Percentiles rank a stretch among this genome's conserved stretches.
Conservation (phyloP, 2,797 vertebrate genomes). For the Alosa sapidissima region DNA sequence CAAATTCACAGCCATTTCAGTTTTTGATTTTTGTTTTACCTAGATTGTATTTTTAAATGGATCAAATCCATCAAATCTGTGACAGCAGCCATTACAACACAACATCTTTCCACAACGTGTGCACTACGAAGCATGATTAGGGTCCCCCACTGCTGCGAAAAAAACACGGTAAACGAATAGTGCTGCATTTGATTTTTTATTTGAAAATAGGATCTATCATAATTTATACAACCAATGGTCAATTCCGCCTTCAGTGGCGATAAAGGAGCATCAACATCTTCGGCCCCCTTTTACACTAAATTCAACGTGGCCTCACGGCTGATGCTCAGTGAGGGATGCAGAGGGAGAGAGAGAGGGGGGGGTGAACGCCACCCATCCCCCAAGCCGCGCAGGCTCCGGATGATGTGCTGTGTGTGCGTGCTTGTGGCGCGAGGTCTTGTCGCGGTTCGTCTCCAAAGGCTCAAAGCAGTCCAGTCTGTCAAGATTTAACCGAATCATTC, state of each 20-base stretch:
- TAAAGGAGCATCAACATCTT: neutral
- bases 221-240: neutral
- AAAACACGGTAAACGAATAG: neutral
- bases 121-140: neutral
- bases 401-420: neutral
- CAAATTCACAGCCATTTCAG: neutral
- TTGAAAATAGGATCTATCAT: neutral
- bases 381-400: neutral
- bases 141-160: neutral
- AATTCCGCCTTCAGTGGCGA: neutral
- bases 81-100: neutral
- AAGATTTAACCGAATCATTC: neutral
- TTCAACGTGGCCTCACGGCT: conserved; percentile 7
- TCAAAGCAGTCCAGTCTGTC: neutral
- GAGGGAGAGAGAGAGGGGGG: neutral
- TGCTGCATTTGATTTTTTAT: neutral
- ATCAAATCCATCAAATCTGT: neutral
- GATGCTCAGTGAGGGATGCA: conserved; percentile 9
- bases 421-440: neutral
- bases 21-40: neutral
- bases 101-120: neutral
- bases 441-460: neutral
- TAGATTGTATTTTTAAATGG: neutral
- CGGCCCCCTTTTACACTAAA: neutral
- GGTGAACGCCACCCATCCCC: conserved; percentile 12